Percentiles rank a stretch among this genome's conserved stretches.
phyloP scores from a whole-genome alignment of 2,888 invertebrate species.

The Koerneria pararmatus region DNA sequence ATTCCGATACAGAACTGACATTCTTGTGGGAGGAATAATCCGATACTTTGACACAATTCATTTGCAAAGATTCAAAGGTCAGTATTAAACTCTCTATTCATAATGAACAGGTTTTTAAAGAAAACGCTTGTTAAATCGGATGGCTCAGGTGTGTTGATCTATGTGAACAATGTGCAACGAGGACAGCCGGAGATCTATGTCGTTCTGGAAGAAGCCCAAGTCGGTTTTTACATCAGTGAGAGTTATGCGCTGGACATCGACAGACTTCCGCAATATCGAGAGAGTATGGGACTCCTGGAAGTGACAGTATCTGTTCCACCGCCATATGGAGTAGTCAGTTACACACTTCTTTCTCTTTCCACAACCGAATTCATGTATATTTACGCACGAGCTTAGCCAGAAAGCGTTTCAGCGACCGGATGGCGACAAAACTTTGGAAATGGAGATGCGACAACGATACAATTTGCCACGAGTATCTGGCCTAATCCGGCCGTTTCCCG shows the following conservation, averaged over 20 bases:
- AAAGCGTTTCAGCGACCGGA: conserved; percentile 52
- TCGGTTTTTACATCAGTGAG: conserved; percentile 40
- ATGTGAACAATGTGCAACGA: conserved; percentile 51
- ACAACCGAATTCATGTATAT: no score
- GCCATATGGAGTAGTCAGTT: conserved; percentile 39
- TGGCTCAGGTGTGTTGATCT: conserved; percentile 48
- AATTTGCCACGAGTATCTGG: conserved; percentile 36
- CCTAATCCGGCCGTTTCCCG: conserved; percentile 21
- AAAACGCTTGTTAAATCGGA: neutral
- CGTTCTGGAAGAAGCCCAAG: conserved; percentile 49
- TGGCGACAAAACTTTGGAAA: conserved; percentile 52
- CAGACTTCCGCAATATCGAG: conserved; percentile 36
- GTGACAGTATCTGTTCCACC: conserved; percentile 44
- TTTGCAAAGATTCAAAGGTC: conserved; percentile 48
- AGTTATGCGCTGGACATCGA: conserved; percentile 47
- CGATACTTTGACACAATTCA: conserved; percentile 55
- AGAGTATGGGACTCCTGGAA: conserved; percentile 49
- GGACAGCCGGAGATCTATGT: conserved; percentile 55
- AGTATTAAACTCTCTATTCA: neutral
- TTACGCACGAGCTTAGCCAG: no score
- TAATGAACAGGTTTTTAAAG: neutral
- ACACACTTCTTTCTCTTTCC: no score
- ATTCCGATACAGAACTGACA: conserved; percentile 50
- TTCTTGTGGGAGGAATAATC: conserved; percentile 50
- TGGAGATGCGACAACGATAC: conserved; percentile 33